Evolutionary conservation across 2,113 vertebrate species (phyloP).

Genomic region (Oriolus oriolus): DNA sequence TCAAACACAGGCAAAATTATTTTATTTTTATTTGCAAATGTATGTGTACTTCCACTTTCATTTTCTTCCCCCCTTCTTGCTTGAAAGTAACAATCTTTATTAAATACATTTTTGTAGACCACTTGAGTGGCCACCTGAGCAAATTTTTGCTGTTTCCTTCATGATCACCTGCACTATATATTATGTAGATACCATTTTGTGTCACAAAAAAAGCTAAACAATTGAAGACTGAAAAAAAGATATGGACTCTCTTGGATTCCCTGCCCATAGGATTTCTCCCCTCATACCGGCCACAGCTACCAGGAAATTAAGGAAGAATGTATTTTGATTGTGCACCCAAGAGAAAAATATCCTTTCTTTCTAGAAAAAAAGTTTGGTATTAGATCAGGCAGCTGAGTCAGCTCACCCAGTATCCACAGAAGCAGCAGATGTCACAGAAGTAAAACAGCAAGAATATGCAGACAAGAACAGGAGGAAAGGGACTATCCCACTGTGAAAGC

Average conservation of each 20-base stretch:
- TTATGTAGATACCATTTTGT: background rate
- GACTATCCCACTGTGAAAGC: background rate
- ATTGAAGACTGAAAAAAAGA: background rate
- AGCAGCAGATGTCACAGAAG: background rate
- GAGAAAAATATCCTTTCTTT: background rate
- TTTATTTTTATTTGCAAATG: background rate
- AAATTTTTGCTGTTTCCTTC: background rate
- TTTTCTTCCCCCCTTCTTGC: background rate
- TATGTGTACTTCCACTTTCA: rapidly evolving
- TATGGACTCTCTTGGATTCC: background rate
- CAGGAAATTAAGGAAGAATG: background rate
- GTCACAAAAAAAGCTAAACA: background rate
- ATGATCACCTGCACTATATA: too few relatives aligned
- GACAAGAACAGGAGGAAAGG: background rate
- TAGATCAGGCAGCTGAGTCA: background rate
- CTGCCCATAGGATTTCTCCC: background rate
- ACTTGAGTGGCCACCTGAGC: background rate
- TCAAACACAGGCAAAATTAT: background rate
- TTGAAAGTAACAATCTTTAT: background rate
- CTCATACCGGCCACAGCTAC: background rate
- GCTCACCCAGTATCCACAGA: background rate
- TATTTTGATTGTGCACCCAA: background rate
- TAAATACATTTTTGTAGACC: background rate
- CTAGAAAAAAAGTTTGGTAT: background rate
- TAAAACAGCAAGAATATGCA: background rate